Base-by-base conservation (phyloP, 2,888 invertebrate species). In the Rutpela maculata region DNA sequence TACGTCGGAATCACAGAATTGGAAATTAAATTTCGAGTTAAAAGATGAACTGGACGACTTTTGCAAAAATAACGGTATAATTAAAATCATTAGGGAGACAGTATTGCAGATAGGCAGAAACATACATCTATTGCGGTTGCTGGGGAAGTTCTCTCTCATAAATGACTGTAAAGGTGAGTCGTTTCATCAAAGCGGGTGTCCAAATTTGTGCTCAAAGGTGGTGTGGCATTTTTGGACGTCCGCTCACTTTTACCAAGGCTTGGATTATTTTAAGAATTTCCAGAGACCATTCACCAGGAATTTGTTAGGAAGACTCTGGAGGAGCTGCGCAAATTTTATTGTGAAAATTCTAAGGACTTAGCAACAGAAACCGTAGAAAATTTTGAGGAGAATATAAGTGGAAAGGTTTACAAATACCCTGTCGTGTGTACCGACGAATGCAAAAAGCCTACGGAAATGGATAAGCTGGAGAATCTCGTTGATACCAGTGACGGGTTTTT, bases 401-500 rank as follows among this genome's bases (percentile, higher is more conserved):
- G 76, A 17, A 62, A 72, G 15, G 60, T 70, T 18, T 80, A 80
- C 65, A 86, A 85, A 79, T 84, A 82, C 68, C 85, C 86, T 7
- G 83, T 85, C 1, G 84, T 85, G 4, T 85, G 84, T 62, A 79
- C 82, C 0, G 87, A 86, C 63, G 81, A 84, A 38, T 83, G 80
- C 68, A 86, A 85, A 74, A 83, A 84, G 43, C 81, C 82, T 9
- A 86, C 85, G 1, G 88, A 89, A 75, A 85, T 88, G 85, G 87
- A 88, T 75, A 85, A 84, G 76, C 78, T 88, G 26, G 88, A 88
- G 67, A 87, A 88, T 80, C 81, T 87, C 22, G 85, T 89, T 5
- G 88, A 89, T 77, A 85, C 85, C 0, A 80, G 84, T 5, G 87
- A 89, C 80, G 88, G 88, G 2, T 91, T 92, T 84, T 80, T 91